Base-by-base conservation (phyloP, 2,888 invertebrate genomes). In the Drosophila conformis region DNA sequence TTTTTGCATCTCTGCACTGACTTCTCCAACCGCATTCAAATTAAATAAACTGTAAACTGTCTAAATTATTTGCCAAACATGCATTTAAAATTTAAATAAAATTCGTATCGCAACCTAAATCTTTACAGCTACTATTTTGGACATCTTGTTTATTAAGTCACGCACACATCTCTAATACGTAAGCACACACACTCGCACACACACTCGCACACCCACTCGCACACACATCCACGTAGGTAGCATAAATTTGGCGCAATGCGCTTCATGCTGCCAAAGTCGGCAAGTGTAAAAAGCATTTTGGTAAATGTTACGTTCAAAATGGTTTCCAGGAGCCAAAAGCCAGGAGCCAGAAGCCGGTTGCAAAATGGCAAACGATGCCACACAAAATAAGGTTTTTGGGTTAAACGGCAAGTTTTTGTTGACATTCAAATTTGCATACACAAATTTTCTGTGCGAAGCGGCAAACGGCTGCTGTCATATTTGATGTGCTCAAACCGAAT, bases 351-450 rank as follows among this genome's bases (percentile, higher is more conserved):
- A n/a, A 25, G 36, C 46, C 46, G 46, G 15, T 25, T 25, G 25
- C 67, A 78, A 79, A 84, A 82, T 68, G 78, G 76, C 71, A 80
- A 80, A 63, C 80, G 80, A 72, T 73, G 77, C 82, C 74, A 63
- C 85, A 68, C 82, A 82, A 82, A 86, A 89, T 89, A 87, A 80
- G 86, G 86, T 86, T 86, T 86, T 90, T 85, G 86, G 90, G 86
- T 86, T 86, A 86, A 89, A 89, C 86, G 82, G 88, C 78, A 89
- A 87, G 82, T 87, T 90, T 86, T 89, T 81, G 80, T 86, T 86
- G 90, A 86, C 90, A 90, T 86, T 86, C 79, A 90, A 88, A 88
- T 86, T 90, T 86, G 90, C 88, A 89, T 86, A 76, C 74, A 76
- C 80, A 82, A 87, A 89, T 85, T 80, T 77, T 74, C 75, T 72